Evolutionary conservation across 2,113 vertebrate genomes (phyloP).

Genomic region (Cryptotis parvus): DNA sequence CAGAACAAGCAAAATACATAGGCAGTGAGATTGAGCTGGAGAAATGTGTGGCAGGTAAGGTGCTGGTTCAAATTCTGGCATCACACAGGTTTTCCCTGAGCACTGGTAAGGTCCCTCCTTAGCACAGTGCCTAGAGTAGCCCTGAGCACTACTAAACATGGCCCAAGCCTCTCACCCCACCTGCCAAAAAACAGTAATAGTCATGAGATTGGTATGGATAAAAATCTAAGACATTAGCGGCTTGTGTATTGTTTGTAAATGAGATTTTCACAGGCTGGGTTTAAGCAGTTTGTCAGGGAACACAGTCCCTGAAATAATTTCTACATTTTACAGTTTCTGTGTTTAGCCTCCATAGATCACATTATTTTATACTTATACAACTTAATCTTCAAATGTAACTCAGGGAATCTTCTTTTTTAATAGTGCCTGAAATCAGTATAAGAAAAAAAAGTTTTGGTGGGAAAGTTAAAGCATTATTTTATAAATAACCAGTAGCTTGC

Average conservation of each 20-base stretch:
- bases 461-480: constrained; percentile 22
- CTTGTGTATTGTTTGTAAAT: constrained; percentile 17
- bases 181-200: background rate
- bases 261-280: background rate
- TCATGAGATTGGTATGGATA: background rate
- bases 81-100: no score
- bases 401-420: background rate
- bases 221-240: constrained; percentile 20
- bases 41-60: no score
- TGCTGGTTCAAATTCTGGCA: no score
- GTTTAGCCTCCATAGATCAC: background rate
- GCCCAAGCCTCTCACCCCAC: no score
- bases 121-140: no score
- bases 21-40: no score
- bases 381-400: background rate
- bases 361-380: background rate
- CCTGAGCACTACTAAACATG: no score
- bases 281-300: background rate
- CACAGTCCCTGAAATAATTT: constrained; percentile 30
- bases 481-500: background rate
- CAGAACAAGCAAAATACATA: no score
- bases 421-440: constrained; percentile 8
- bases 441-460: background rate
- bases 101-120: no score
- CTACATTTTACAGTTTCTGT: constrained; percentile 1